Percentiles rank a stretch among this genome's conserved stretches.
Conservation (phyloP, 1,140 invertebrate species). For the Aplysia californica region DNA sequence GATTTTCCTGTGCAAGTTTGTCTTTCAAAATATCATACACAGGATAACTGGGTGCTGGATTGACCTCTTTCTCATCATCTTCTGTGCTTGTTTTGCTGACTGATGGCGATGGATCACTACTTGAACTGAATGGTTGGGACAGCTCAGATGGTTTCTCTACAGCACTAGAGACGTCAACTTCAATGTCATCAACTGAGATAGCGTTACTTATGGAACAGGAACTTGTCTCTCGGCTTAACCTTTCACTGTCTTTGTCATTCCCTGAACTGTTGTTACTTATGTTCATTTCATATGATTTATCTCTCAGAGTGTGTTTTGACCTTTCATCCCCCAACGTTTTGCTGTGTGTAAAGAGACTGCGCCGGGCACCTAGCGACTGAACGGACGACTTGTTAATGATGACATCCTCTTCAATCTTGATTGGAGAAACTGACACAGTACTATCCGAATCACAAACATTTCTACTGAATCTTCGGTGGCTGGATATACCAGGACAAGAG, state of each 20-base stretch:
- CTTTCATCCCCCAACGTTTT: neutral
- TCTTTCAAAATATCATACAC: neutral
- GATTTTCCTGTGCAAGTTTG: slow-evolving; percentile 31
- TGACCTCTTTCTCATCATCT: neutral
- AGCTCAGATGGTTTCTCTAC: neutral
- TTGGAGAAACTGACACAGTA: neutral
- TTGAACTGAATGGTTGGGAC: neutral
- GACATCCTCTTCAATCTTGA: neutral
- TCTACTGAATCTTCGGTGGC: no score
- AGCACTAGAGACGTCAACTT: no score
- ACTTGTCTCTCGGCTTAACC: neutral
- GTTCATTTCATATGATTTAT: neutral
- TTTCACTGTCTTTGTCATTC: neutral
- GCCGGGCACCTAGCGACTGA: neutral
- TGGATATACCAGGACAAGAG: no score
- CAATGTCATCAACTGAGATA: neutral
- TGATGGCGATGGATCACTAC: neutral
- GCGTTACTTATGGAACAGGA: neutral
- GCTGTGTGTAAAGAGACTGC: neutral
- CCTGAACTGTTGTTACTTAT: neutral
- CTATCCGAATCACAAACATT: neutral
- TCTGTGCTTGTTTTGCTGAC: neutral
- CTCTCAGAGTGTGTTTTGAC: neutral
- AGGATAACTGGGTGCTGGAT: neutral
- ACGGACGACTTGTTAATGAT: neutral